Evolutionary conservation across 92 coral and sea anemone genomes (phyloP), one percentile per base, ranked within the genome.

Genomic region (Scolanthus callimorphus): DNA sequence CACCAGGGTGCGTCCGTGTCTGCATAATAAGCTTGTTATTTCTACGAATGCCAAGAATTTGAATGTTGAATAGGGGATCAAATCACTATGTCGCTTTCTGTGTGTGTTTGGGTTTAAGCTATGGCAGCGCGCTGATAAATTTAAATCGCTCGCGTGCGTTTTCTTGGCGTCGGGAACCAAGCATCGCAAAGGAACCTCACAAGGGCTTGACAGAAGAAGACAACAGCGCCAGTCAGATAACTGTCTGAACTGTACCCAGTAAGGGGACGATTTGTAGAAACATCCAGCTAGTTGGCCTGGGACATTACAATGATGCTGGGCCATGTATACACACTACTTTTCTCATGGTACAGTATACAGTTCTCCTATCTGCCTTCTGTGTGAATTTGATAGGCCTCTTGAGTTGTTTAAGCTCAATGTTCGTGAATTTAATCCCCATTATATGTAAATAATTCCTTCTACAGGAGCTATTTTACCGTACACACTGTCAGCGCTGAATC

Each of bases 1-100:
- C 75, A 68, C 37, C 39, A 20, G 27, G 75, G 75, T 55, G 37
- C 46, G 9, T 59, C 26, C 64, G 22, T 66, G 62, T 68, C 75
- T 68, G 21, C 46, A 41, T 45, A 63, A 67, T 74, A 71, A 41
- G 34, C 81, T 24, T 68, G 71, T 59, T 67, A 47, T 59, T 39
- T 48, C 83, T 44, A 20, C 59, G 71, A 69, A 82, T 82, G 89
- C 79, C 75, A 82, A 70, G 89, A 82, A 82, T 82, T 62, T 82
- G 43, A 17, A 31, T 73, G 12, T 46, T 46, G 11, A 46, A 46
- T 19, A 63, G 20, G 56, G 53, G 73, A 81, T 81, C 88, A 59
- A 46, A 74, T 82, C 83, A 82, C 89, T 69, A 70, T 29, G 60
- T 4, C 52, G 6, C 15, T 34, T 6, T 34, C 43, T 6, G 15